These are phyloP conservation scores for Sebastes schlegelii DNA, from an alignment of 2,113 vertebrate species.

Conservation along the genomic window DNA sequence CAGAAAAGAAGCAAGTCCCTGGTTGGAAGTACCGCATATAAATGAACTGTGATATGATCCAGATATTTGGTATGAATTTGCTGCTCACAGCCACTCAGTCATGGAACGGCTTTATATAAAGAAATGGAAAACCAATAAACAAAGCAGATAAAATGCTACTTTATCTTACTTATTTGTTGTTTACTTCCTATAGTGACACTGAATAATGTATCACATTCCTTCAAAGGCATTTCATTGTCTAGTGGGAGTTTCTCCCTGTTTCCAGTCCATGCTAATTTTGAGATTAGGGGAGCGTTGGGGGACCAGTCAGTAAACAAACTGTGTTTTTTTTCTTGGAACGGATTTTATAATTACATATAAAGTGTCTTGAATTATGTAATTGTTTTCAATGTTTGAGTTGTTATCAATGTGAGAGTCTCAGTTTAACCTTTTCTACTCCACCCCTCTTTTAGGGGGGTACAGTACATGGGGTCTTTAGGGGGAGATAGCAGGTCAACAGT, in stretches of 20 bases:
- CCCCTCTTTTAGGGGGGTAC: no score
- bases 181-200: neutral
- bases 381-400: no score
- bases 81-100: neutral
- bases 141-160: no score
- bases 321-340: neutral
- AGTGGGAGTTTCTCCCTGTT: neutral
- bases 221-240: neutral
- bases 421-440: no score
- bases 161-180: neutral
- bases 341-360: neutral
- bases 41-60: neutral
- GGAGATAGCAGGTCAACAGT: no score
- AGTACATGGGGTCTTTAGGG: no score
- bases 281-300: no score
- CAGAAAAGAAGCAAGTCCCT: no score
- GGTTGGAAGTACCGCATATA: neutral
- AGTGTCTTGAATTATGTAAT: neutral
- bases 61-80: neutral
- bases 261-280: neutral
- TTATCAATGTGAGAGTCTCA: no score
- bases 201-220: neutral
- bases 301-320: neutral
- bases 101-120: neutral
- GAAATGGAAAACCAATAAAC: neutral